A percentile compares a stretch with the other conserved stretches of the same genome.
Conservation (phyloP, 2,888 invertebrate species). For the Pseudeuparius sepicola region DNA sequence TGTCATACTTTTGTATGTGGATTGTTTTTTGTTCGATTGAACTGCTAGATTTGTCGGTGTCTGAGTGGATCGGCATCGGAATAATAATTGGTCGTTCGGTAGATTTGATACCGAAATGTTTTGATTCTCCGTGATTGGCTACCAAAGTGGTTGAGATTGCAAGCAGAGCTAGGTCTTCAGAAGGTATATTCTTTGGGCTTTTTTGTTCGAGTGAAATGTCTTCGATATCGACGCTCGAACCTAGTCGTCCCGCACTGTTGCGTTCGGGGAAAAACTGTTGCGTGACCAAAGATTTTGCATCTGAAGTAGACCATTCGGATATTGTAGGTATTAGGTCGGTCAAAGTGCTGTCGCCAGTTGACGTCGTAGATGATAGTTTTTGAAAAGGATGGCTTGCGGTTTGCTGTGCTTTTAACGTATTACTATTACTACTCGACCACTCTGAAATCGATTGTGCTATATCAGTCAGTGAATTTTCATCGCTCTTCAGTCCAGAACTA, state of each 20-base stretch:
- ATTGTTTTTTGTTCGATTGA: slow-evolving; percentile 40
- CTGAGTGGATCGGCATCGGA: slow-evolving; percentile 41
- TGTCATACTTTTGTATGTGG: slow-evolving; percentile 36
- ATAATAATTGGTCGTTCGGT: slow-evolving; percentile 45
- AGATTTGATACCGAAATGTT: slow-evolving; percentile 39
- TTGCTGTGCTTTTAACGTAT: slow-evolving; percentile 51
- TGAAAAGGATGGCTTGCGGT: slow-evolving; percentile 35
- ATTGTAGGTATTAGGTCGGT: slow-evolving; percentile 66
- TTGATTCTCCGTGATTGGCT: slow-evolving; percentile 23
- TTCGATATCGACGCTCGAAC: slow-evolving; percentile 34
- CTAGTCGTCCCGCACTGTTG: slow-evolving; percentile 28
- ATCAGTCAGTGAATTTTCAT: slow-evolving; percentile 64
- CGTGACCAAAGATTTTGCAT: slow-evolving; percentile 59
- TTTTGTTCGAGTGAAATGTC: slow-evolving; percentile 32
- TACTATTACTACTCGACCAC: slow-evolving; percentile 69
- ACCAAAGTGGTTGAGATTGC: slow-evolving; percentile 25
- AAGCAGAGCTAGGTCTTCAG: slow-evolving; percentile 35
- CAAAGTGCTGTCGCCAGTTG: slow-evolving; percentile 39
- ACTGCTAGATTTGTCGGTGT: slow-evolving; percentile 42
- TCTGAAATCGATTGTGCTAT: slow-evolving; percentile 73
- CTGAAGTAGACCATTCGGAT: slow-evolving; percentile 70
- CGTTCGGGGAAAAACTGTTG: slow-evolving; percentile 38
- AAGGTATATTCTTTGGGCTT: slow-evolving; percentile 36
- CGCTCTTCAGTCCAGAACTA: slow-evolving; percentile 60
- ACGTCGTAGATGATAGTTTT: slow-evolving; percentile 36